A percentile compares a stretch with the other conserved stretches of the same genome.
Conservation (phyloP, 2,797 vertebrate species). For the Protonibea diacanthus region DNA sequence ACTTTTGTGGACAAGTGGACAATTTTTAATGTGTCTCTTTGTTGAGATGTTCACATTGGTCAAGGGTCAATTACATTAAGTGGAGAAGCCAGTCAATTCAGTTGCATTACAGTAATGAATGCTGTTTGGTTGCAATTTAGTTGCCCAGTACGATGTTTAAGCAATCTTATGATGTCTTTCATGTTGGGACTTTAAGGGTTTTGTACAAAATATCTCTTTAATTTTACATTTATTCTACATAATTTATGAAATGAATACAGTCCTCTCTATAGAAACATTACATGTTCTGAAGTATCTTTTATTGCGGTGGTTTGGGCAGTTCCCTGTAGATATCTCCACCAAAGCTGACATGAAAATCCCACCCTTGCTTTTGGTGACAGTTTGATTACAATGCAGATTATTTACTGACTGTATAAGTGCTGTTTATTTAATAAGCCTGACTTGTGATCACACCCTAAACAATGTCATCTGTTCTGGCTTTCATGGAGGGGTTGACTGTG, state of each 20-base stretch:
- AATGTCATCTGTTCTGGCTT: slow-evolving; percentile 18
- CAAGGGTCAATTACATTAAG: no score
- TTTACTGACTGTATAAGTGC: slow-evolving; percentile 10
- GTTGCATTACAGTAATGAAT: no score
- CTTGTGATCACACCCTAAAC: slow-evolving; percentile 15
- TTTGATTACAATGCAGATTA: slow-evolving; percentile 39
- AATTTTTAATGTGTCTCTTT: no score
- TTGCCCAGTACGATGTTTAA: no score
- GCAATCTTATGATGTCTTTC: no score
- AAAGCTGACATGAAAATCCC: slow-evolving; percentile 1
- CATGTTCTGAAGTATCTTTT: not conserved
- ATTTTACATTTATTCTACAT: not conserved
- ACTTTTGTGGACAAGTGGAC: no score
- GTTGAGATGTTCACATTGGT: no score
- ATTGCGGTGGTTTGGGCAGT: slow-evolving; percentile 4
- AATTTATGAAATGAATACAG: not conserved
- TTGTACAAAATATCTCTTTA: not conserved
- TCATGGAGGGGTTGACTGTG: not conserved
- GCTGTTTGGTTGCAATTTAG: no score
- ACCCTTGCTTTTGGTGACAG: slow-evolving; percentile 2
- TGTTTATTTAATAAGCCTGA: slow-evolving; percentile 11
- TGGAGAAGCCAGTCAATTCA: no score
- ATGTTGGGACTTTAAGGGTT: no score
- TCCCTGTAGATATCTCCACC: not conserved
- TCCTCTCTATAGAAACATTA: not conserved